Base-by-base conservation (phyloP, 2,888 invertebrate species). In the Seira ritae region DNA sequence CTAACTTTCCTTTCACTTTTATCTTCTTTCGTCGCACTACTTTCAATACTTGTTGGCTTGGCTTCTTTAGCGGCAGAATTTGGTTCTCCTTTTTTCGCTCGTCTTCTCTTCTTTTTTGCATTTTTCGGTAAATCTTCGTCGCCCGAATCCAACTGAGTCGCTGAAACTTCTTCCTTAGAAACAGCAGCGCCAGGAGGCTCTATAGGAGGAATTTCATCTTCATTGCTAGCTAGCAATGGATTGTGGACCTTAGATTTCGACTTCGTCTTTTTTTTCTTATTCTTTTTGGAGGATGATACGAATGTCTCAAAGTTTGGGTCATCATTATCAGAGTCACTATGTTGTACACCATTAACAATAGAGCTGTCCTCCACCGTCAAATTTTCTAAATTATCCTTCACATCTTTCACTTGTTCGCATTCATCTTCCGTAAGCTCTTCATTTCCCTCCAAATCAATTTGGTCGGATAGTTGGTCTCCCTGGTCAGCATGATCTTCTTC, bases 31-130 rank as follows among this genome's bases (percentile, higher is more conserved):
- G 2, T 65, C 10, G 10, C 76, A 24, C 22, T 24, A 68, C 76
- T 74, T 50, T 31, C 71, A 68, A 8, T 24, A 22, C 6, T 8
- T 22, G 20, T 4, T 69, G 17, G 3, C n/a, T 67, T 20, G 4
- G n/a, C 2, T 67, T 67, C 42, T 50, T 12, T 17, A 60, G 37
- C 22, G 15, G 22, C 20, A 19, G 24, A 1, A 24, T 4, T 15
- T 73, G 55, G 71, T 73, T 31, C 55, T 20, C 67, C 73, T 71
- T 87, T 87, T 24, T 79, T 84, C 1, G 85, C 87, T 24, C 85
- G 65, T 0, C 85, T 71, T 19, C 79, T 74, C 60, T 87, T 87
- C 66, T 84, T 85, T 24, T 85, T 84, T 0, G 73, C 24, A 12
- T 46, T 67, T 71, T 85, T 81, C 0, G 71, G 20, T 0, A 23